Evolutionary conservation across 92 coral and sea anemone genomes (phyloP), one percentile per base, ranked within the genome.

Genomic region (Siderastrea siderea): DNA sequence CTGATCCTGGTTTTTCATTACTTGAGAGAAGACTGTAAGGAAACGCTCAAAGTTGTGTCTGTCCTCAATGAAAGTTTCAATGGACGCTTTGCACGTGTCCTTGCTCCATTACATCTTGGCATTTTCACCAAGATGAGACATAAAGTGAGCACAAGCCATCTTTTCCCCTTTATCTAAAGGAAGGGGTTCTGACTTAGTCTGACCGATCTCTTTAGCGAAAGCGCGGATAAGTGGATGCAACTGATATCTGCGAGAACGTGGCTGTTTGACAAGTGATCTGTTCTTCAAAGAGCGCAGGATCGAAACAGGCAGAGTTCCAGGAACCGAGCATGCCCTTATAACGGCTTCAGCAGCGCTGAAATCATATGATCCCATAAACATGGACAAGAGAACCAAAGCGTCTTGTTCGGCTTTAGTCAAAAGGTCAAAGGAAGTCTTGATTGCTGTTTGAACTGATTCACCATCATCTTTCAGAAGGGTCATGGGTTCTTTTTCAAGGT

Each of bases 351-450:
- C 92, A 6, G 95, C 86, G 38, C 46, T 79, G 11, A 66, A 46
- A 10, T 83, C 66, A 83, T 88, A 92, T 47, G 86, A 62, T 64
- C 92, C 90, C 13, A 59, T 77, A 63, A 92, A 88, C 12, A 92
- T 74, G 45, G 92, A 78, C 77, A 88, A 43, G 0, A 84, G 70
- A 17, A 84, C 81, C 3, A 92, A 80, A 10, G 90, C 60, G 2
- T 45, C 78, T 68, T 74, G 78, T 52, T 78, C 68, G 13, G 51
- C 66, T 15, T 78, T 45, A 17, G 62, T 46, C 6, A 92, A 54
- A 65, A n/a, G 59, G 12, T 72, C 78, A 52, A 92, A 88, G 7
- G 95, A 92, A 15, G 81, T 67, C 50, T 75, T 73, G 50, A 92
- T 64, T 13, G 91, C 82, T 0, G 62, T 66, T 62, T 74, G 63